Evolutionary conservation across 1,140 invertebrate species (phyloP).

Genomic region (Drosophila guanche): DNA sequence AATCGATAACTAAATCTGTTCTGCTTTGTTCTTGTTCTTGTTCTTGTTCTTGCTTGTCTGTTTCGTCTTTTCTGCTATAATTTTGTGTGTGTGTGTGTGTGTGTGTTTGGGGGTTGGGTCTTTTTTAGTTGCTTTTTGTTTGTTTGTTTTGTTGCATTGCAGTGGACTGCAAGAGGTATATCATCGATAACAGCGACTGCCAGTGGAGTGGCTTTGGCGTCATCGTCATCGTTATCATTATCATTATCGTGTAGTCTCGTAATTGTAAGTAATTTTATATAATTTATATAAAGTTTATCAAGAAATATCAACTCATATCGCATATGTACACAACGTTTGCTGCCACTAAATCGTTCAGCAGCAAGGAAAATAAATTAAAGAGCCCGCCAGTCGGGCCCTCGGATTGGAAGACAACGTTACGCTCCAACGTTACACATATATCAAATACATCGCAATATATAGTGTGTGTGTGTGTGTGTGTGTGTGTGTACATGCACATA

Average conservation of each 20-base stretch:
- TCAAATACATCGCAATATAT: conserved; percentile 4
- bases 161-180: conserved; percentile 37
- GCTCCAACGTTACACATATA: conserved; percentile 16
- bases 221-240: conserved; percentile 21
- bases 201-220: background rate
- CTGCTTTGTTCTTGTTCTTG: background rate
- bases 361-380: conserved; percentile 41
- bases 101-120: too few species aligned
- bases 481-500: conserved; percentile 3
- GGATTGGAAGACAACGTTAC: conserved; percentile 32
- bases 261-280: conserved; percentile 34
- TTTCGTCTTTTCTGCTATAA: conserved; percentile 7
- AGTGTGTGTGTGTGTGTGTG: conserved; percentile 1
- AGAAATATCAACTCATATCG: conserved; percentile 24
- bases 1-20: conserved; percentile 11
- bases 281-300: conserved; percentile 43
- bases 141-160: conserved; percentile 33
- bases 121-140: conserved; percentile 12
- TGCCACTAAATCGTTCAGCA: conserved; percentile 41
- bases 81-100: conserved; percentile 11
- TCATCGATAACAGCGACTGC: conserved; percentile 45
- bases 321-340: conserved; percentile 31
- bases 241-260: conserved; percentile 27
- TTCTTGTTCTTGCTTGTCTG: conserved; percentile 1
- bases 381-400: conserved; percentile 8